Conservation (phyloP, 1,140 invertebrate genomes). For the Aphelenchoides besseyi region DNA sequence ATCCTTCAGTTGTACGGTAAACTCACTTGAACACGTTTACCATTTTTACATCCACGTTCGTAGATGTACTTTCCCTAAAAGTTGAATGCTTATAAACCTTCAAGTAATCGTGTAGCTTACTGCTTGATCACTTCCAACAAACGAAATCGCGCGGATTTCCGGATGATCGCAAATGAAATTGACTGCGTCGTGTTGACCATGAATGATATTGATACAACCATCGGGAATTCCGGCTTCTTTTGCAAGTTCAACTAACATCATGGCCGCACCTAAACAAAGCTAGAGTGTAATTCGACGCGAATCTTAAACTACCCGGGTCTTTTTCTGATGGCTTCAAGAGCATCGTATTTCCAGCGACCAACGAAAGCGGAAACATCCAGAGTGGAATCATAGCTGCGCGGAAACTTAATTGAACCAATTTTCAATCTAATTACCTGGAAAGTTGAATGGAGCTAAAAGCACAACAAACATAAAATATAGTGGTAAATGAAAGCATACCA, state of each 20-base stretch:
- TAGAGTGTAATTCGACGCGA: no score
- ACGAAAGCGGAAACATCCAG: conserved; percentile 95
- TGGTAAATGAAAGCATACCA: conserved; percentile 66
- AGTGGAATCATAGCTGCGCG: conserved; percentile 95
- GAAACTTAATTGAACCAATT: conserved; percentile 14
- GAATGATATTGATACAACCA: conserved; percentile 90
- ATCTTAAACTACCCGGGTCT: no score
- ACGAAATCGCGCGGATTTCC: conserved; percentile 93
- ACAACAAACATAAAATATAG: not conserved
- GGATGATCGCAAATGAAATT: conserved; percentile 95
- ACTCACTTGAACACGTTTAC: conserved; percentile 95
- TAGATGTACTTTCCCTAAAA: conserved; percentile 89
- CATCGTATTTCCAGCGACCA: conserved; percentile 80
- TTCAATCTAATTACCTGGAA: conserved; percentile 74
- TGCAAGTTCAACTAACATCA: conserved; percentile 82
- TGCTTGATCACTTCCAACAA: conserved; percentile 92
- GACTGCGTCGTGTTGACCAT: conserved; percentile 86
- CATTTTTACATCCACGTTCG: conserved; percentile 78
- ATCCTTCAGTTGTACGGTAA: no score
- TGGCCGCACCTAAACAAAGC: no score
- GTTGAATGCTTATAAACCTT: conserved; percentile 4
- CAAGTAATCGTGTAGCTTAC: conserved; percentile 65
- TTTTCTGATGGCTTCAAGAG: conserved; percentile 86
- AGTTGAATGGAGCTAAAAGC: conserved; percentile 66
- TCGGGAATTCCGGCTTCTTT: conserved; percentile 83